Evolutionary conservation across 2,113 vertebrate genomes (phyloP), one percentile per base, ranked within the genome.

Genomic region (Amazona guildingii): DNA sequence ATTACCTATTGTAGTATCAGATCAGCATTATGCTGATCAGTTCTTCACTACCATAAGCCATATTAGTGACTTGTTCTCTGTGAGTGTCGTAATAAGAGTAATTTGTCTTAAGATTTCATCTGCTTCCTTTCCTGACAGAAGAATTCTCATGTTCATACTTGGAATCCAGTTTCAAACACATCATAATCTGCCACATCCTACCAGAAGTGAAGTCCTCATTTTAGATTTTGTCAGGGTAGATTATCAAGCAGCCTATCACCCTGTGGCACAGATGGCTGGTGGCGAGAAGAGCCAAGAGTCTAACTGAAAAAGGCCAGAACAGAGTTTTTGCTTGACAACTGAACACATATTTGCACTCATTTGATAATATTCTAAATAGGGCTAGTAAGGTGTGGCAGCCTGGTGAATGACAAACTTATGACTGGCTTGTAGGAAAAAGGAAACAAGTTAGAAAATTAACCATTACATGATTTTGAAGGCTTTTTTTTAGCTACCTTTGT

Each of bases 161-260:
- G 33, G 76, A 96, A 88, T 77, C 24, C 37, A n/a, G 14, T 63
- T 88, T 88, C 73, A 89, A 92, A 77, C 7, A 28, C 29, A 21
- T 54, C 8, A 13, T 39, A 46, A 51, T 74, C 3, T 25, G 46
- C 46, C 31, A 83, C 15, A 37, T 61, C 39, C 35, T 78, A 59
- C 37, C 55, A 74, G 51, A 86, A 35, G 9, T 7, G 3, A 79
- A 74, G 46, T 72, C 35, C 81, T 77, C 77, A 55, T 21, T 83
- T 77, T 57, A 55, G 8, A 52, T 86, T 90, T 81, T 86, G 29
- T 70, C 73, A 68, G 31, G 19, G 20, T 44, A 39, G 52, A 54
- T 91, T 51, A 64, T 55, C 35, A 76, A 84, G 52, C 44, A 94
- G 23, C 44, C 59, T 52, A 7, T 63, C 41, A 35, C 74, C 61